These are phyloP conservation scores for Cebidichthys violaceus DNA, from an alignment of 2,113 vertebrate genomes.

Conservation along the genomic window DNA sequence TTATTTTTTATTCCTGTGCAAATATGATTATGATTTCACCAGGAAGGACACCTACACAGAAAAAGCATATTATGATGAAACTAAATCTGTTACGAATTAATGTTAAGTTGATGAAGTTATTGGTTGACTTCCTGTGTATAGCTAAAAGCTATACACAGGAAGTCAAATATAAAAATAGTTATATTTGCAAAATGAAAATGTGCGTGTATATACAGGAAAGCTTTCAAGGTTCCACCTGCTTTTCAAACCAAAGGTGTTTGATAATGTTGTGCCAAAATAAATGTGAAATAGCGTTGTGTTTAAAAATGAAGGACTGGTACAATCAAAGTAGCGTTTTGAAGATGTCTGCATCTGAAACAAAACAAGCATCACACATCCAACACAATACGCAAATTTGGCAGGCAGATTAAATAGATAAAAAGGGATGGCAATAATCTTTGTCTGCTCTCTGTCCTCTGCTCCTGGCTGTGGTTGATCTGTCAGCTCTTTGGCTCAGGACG, in stretches of 20 bases:
- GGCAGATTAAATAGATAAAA: neutral
- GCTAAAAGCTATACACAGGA: no score
- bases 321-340: neutral
- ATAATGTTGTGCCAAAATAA: neutral
- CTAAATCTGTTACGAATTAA: no score
- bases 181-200: no score
- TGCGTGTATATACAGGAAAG: neutral
- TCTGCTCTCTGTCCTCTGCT: conserved; percentile 14
- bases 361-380: neutral
- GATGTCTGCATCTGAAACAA: neutral
- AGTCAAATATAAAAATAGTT: no score
- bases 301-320: neutral
- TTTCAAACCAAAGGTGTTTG: neutral
- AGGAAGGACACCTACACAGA: neutral
- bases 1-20: no score
- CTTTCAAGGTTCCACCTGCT: neutral
- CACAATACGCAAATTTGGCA: neutral
- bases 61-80: no score
- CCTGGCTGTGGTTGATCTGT: conserved; percentile 22
- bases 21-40: neutral
- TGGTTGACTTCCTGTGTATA: neutral
- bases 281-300: neutral
- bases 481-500: conserved; percentile 33
- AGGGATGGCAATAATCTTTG: neutral
- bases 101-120: neutral